Conservation (phyloP, 2,113 vertebrate genomes). For the Picathartes gymnocephalus region DNA sequence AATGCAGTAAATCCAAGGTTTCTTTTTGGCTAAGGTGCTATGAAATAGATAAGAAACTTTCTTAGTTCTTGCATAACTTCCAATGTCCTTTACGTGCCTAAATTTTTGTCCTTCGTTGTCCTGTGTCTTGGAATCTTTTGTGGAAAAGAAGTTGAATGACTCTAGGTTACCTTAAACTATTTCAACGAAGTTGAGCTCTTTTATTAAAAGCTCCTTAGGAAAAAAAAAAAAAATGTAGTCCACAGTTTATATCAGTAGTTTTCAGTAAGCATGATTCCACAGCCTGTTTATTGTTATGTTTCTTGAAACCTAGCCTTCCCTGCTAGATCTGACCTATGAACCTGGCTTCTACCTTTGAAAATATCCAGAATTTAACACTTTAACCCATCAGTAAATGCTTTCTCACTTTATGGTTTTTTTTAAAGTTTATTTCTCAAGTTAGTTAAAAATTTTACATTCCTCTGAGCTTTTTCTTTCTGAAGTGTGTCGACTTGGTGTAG, state of each 20-base stretch:
- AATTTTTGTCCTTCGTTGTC: background rate
- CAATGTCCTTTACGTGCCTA: background rate
- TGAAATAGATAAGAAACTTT: background rate
- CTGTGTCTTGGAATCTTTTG: background rate
- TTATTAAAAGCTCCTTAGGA: background rate
- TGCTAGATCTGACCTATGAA: background rate
- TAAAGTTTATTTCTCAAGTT: background rate
- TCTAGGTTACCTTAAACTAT: background rate
- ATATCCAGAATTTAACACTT: background rate
- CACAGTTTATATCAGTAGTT: background rate
- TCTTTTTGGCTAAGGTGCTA: background rate
- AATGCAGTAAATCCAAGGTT: background rate
- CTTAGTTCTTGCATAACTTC: background rate
- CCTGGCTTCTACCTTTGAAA: background rate
- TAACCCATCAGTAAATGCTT: background rate
- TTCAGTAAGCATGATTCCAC: background rate
- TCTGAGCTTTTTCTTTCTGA: background rate
- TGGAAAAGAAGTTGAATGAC: background rate
- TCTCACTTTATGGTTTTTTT: background rate
- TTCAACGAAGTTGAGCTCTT: background rate
- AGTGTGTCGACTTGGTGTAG: background rate
- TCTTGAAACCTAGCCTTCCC: background rate
- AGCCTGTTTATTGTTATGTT: background rate
- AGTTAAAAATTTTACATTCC: background rate
- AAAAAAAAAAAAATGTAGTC: background rate